Evolutionary conservation across 53 echinoderm and acorn worm species (phyloP), one percentile per base, ranked within the genome.

Genomic region (Holothuria leucospilota): DNA sequence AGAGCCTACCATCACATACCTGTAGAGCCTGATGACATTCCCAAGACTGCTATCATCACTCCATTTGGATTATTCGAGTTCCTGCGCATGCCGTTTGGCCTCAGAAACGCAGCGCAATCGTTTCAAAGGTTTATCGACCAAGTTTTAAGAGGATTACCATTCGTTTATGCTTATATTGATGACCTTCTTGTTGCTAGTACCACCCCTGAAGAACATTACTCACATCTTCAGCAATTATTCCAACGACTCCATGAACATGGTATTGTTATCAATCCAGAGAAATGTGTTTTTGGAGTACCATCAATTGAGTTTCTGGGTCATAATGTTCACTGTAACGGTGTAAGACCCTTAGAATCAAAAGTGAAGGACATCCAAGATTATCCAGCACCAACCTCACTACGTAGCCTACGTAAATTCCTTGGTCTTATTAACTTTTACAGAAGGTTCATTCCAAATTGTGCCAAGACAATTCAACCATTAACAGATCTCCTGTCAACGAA

Each of bases 1-100:
- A 64, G 81, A 25, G 86, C 86, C n/a, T 90, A 90, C 56, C 91
- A 91, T 77, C 87, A 91, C 29, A 91, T 90, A n/a, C 91, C 86
- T 10, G 64, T 90, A 1, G 81, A 87, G 24, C 90, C 90, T 25
- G 63, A 82, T 2, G 82, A 90, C 30, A 71, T 90, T 21, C 26
- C 21, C 7, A 90, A 86, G n/a, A n/a, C n/a, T n/a, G n/a, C n/a
- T n/a, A n/a, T n/a, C n/a, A n/a, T n/a, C n/a, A n/a, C n/a, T n/a
- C 90, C 90, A 26, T 90, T 92, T 60, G 92, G 88, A 24, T 53
- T 92, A 26, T 92, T 63, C 39, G 88, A 88, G 68, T 92, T 92
- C 77, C 39, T 75, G 15, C 69, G 88, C 18, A 92, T 92, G 92
- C 92, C 92, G 12, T 92, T 92, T 59, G 92, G 88, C 25, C 39